These are phyloP conservation scores for Clivina fossor DNA, from an alignment of 2,888 invertebrate genomes.

Conservation along the genomic window DNA sequence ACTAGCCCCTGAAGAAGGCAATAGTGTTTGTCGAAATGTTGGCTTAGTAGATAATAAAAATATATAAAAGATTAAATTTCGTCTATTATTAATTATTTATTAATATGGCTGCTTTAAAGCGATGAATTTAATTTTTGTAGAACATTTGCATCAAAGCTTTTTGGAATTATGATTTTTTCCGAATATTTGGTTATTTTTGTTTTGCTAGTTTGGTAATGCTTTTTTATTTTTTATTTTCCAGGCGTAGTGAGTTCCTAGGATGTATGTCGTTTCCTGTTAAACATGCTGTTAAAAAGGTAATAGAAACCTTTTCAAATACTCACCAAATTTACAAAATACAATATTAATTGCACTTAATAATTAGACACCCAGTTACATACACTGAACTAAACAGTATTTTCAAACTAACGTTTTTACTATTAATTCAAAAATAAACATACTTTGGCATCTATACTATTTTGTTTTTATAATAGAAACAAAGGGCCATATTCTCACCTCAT, in stretches of 20 bases:
- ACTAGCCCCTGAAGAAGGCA: too few species aligned
- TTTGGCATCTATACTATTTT: neutral
- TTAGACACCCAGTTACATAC: neutral
- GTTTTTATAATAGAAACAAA: neutral
- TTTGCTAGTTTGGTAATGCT: conserved; percentile 37
- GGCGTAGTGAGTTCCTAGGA: conserved; percentile 92
- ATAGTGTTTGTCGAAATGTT: too few species aligned
- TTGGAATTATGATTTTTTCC: too few species aligned
- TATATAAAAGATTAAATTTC: too few species aligned
- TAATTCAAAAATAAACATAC: too few species aligned
- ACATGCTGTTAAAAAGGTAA: conserved; percentile 76
- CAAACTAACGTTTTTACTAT: neutral
- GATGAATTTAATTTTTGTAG: too few species aligned
- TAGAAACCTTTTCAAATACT: too few species aligned
- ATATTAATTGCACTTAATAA: neutral
- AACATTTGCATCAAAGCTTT: too few species aligned
- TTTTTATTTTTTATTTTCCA: conserved; percentile 63
- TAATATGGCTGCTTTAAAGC: too few species aligned
- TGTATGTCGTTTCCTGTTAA: conserved; percentile 89
- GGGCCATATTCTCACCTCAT: too few species aligned
- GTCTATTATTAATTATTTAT: too few species aligned
- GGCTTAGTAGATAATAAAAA: too few species aligned
- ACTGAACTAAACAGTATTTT: neutral
- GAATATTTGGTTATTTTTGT: conserved; percentile 3
- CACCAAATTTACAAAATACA: conserved; percentile 22